Evolutionary conservation across 2,113 vertebrate genomes (phyloP), one percentile per base, ranked within the genome.

Genomic region (Artemisiospiza belli): DNA sequence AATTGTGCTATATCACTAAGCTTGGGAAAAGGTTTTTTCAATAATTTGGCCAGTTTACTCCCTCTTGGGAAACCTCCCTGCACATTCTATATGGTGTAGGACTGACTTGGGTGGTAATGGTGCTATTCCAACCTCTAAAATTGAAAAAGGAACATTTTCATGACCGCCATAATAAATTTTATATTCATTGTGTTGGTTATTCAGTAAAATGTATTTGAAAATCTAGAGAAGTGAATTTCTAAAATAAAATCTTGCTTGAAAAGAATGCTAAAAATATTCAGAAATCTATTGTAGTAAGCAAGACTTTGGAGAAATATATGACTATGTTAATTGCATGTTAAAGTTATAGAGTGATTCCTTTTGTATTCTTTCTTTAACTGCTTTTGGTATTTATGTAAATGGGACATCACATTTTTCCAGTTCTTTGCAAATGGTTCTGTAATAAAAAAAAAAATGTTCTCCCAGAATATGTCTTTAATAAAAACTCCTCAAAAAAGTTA

Each of bases 11-110:
- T n/a, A 41, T 44, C 25, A 15, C 9, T 73, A 61, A 57, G 12
- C 5, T n/a, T 72, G 15, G 27, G 30, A 78, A 77, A 59, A 10
- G 4, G 12, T 59, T 49, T 81, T 86, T 88, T 86, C 59, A 69
- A 37, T 23, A 86, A 66, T 46, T 68, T 46, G 64, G 5, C 1
- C 15, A 61, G 3, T 0, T 63, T 79, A 28, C 11, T 66, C 22
- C 28, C 21, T 75, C 31, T 46, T 19, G 4, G 67, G 37, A 59
- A 79, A 39, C 1, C 3, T 10, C 39, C 0, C 0, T 57, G 59
- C 5, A n/a, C 13, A 23, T 61, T 67, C 52, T 52, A 3, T 30
- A 8, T 22, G 22, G 4, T 73, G 2, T 52, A 74, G 22, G 63
- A 62, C 23, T 59, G n/a, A 3, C 21, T 44, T 91, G 35, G 72